Conservation (phyloP, 2,888 invertebrate genomes). For the Rhimphoctona megacephalus region DNA sequence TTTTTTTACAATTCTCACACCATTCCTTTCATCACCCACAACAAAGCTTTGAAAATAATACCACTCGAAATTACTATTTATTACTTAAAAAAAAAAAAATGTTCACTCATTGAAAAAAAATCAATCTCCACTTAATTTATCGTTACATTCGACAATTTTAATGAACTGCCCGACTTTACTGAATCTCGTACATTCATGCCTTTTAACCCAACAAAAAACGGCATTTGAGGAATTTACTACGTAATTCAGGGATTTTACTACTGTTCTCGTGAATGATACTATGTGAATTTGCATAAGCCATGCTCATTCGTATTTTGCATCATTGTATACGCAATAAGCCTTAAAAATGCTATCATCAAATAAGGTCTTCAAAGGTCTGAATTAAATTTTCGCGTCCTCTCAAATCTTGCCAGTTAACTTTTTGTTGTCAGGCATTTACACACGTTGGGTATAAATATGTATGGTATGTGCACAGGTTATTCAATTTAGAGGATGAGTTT, state of each 20-base stretch:
- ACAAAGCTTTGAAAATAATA: neutral
- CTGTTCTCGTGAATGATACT: slow-evolving; percentile 7
- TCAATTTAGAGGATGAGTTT: slow-evolving; percentile 33
- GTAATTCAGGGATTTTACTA: neutral
- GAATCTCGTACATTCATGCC: neutral
- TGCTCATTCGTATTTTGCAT: slow-evolving; percentile 12
- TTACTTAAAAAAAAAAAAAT: neutral
- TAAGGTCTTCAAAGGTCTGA: slow-evolving; percentile 27
- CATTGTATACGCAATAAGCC: neutral
- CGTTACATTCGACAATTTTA: neutral
- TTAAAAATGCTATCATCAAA: slow-evolving; percentile 23
- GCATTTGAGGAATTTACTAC: neutral
- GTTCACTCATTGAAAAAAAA: neutral
- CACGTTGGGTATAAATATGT: slow-evolving; percentile 11
- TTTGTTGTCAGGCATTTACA: slow-evolving; percentile 13
- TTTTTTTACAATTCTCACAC: too few relatives aligned
- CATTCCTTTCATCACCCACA: neutral
- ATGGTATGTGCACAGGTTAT: slow-evolving; percentile 5
- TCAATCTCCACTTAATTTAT: neutral
- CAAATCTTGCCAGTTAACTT: slow-evolving; percentile 16
- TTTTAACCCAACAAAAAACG: neutral
- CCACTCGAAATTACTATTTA: neutral
- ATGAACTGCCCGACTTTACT: neutral
- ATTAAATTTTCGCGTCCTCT: slow-evolving; percentile 27
- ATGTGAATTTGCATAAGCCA: neutral